Percentiles rank a stretch among this genome's conserved stretches.
Conservation (phyloP, 1,140 invertebrate species). For the Camponotus vicinus region DNA sequence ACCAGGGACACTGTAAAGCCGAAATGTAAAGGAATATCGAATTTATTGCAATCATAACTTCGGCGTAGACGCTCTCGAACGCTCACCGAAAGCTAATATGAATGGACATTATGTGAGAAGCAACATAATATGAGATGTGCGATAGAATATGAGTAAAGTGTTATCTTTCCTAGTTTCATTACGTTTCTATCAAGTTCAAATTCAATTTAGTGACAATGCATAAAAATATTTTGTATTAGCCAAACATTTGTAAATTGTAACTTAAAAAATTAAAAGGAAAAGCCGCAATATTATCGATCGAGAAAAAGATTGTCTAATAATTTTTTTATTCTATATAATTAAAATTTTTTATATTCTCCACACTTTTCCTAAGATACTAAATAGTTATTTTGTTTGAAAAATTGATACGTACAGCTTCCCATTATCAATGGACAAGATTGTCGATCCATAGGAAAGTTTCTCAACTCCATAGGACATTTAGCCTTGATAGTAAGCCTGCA, state of each 20-base stretch:
- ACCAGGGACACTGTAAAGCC: conserved; percentile 33
- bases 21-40: conserved; percentile 57
- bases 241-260: neutral
- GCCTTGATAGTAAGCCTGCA: conserved; percentile 98
- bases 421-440: conserved; percentile 97
- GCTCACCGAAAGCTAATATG: conserved; percentile 11
- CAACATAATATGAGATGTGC: neutral
- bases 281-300: too few species aligned
- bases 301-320: neutral
- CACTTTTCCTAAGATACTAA: neutral
- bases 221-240: neutral
- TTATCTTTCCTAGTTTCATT: conserved; percentile 16
- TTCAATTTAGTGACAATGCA: neutral
- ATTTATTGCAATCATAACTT: conserved; percentile 70
- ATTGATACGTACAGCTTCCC: conserved; percentile 95
- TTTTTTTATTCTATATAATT: neutral
- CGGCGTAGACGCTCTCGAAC: conserved; percentile 6
- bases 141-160: neutral
- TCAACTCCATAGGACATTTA: conserved; percentile 98
- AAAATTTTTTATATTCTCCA: too few species aligned
- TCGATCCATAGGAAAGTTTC: conserved; percentile 98
- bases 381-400: neutral
- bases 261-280: neutral
- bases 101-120: conserved; percentile 4
- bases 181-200: neutral